A percentile compares a stretch with the other conserved stretches of the same genome.
phyloP scores from a whole-genome alignment of 2,113 vertebrate species.

The Brachypodius melanocephalos region DNA sequence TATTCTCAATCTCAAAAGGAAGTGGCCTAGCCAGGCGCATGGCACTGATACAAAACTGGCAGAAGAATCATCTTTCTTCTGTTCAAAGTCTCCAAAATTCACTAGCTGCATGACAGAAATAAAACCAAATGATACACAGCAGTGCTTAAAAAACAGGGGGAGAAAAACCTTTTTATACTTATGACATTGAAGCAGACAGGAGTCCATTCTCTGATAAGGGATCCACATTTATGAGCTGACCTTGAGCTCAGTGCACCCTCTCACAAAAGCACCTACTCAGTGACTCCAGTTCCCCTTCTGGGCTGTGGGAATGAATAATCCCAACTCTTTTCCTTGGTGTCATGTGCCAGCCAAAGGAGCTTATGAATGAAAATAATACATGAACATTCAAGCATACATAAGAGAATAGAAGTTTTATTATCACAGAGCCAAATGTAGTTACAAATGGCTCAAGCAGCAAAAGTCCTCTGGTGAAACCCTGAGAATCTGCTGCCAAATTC shows the following conservation, averaged over 20 bases:
- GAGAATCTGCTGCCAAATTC: neutral
- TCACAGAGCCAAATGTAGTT: neutral
- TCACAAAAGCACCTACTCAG: neutral
- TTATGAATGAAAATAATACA: slow-evolving; percentile 8
- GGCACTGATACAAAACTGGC: neutral
- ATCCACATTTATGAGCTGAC: neutral
- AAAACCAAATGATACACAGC: neutral
- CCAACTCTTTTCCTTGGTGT: neutral
- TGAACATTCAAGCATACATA: neutral
- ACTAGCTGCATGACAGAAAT: neutral
- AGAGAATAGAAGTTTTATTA: slow-evolving; percentile 22
- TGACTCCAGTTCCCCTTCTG: neutral
- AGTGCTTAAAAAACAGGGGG: neutral
- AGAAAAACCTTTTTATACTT: neutral
- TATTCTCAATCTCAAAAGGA: neutral
- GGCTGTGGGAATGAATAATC: neutral
- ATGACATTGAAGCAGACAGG: neutral
- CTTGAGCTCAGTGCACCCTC: neutral
- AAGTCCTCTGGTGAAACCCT: neutral
- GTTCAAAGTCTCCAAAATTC: neutral
- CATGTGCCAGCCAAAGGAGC: neutral
- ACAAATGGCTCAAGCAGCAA: neutral
- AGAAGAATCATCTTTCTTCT: neutral
- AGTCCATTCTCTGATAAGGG: neutral
- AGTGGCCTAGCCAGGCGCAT: neutral